These are phyloP conservation scores for Synchiropus splendidus DNA, from an alignment of 2,113 vertebrate genomes.

Conservation along the genomic window DNA sequence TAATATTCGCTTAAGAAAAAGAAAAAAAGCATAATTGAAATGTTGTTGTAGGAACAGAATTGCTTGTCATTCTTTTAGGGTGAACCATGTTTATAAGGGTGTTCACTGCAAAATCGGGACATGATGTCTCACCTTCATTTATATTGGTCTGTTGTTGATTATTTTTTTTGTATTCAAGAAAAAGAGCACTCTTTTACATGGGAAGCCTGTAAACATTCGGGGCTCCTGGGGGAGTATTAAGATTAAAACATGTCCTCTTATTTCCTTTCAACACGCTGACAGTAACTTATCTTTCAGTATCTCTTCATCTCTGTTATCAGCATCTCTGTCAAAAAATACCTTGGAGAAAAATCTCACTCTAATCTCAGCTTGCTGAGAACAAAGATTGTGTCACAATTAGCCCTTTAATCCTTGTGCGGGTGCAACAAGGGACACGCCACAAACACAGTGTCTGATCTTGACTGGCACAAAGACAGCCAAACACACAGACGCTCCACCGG, in stretches of 20 bases:
- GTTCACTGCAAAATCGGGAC: no score
- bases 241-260: slow-evolving; percentile 18
- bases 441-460: slow-evolving; percentile 22
- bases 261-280: slow-evolving; percentile 19
- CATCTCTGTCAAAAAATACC: slow-evolving; percentile 40
- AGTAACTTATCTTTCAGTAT: slow-evolving; percentile 27
- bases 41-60: no score
- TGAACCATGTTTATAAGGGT: no score
- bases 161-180: no score
- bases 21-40: no score
- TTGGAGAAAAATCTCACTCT: slow-evolving; percentile 43
- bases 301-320: slow-evolving; percentile 35
- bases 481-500: neutral
- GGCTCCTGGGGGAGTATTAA: no score
- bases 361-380: slow-evolving; percentile 49
- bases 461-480: slow-evolving; percentile 5
- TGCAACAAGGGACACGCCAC: slow-evolving; percentile 25
- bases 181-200: no score
- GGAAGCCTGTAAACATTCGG: no score
- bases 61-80: no score
- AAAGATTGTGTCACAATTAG: slow-evolving; percentile 49
- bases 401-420: slow-evolving; percentile 43
- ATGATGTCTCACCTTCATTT: no score
- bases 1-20: no score
- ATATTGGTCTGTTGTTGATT: no score